Evolutionary conservation across 2,113 vertebrate species (phyloP).

Genomic region (Eptesicus fuscus): DNA sequence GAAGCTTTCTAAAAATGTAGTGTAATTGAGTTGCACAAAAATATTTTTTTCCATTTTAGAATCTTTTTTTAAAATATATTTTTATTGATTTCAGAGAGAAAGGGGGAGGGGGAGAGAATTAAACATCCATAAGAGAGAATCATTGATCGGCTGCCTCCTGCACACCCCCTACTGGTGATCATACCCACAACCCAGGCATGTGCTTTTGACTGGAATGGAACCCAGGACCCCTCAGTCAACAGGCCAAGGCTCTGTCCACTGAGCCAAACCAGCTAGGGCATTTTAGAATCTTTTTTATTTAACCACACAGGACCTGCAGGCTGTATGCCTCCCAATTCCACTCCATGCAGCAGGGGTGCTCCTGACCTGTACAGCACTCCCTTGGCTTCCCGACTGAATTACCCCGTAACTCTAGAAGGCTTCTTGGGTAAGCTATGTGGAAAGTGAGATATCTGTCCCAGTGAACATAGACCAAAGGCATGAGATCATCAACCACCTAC

Average conservation of each 20-base stretch:
- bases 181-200: too few species aligned
- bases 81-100: too few species aligned
- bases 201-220: too few species aligned
- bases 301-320: background rate
- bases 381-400: background rate
- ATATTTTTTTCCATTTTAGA: background rate
- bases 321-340: background rate
- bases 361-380: background rate
- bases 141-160: too few species aligned
- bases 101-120: too few species aligned
- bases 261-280: background rate
- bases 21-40: background rate
- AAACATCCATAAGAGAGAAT: too few species aligned
- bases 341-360: background rate
- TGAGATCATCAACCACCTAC: constrained; percentile 70
- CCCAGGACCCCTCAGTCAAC: too few species aligned
- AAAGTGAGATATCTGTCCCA: constrained; percentile 53
- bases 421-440: background rate
- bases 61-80: background rate
- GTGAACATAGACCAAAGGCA: constrained; percentile 76
- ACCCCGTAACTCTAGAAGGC: background rate
- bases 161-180: too few species aligned
- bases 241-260: too few species aligned
- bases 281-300: constrained; percentile 25
- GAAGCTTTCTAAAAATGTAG: constrained; percentile 29